These are phyloP conservation scores for Pomatorhinus ruficollis DNA, from an alignment of 2,113 vertebrate species.

Conservation along the genomic window DNA sequence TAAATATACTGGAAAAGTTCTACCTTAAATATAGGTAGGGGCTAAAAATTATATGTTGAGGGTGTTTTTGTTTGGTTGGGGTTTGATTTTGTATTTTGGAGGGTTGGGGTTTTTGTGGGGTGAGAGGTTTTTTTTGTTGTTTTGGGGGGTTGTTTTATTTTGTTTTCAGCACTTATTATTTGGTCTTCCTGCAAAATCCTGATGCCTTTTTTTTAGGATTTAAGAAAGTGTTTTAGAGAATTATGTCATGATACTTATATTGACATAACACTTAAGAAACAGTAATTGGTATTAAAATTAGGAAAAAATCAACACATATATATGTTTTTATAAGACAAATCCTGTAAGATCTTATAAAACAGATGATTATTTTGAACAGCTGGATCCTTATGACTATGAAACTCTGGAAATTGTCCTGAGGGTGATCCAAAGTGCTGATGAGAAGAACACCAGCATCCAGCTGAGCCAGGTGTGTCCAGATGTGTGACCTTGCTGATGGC, in stretches of 20 bases:
- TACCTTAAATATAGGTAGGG: not conserved
- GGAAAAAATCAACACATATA: not conserved
- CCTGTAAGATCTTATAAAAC: not conserved
- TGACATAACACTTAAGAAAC: not conserved
- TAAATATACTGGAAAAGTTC: not conserved
- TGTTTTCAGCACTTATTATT: not conserved
- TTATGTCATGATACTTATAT: not conserved
- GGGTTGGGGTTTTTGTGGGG: not conserved
- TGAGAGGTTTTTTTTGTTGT: not conserved
- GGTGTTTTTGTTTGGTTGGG: not conserved
- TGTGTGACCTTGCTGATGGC: not conserved
- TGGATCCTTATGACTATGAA: constrained; percentile 96
- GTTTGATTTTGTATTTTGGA: not conserved
- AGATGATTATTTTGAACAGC: constrained; percentile 69
- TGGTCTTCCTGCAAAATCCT: not conserved
- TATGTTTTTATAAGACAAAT: not conserved
- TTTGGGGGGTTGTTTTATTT: not conserved
- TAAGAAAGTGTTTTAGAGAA: not conserved
- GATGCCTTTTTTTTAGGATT: not conserved
- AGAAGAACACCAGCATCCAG: constrained; percentile 79
- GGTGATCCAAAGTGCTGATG: constrained; percentile 86
- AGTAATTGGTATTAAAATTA: not conserved
- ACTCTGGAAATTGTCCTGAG: constrained; percentile 87
- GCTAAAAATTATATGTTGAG: fast-evolving
- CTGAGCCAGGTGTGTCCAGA: constrained; percentile 80